Evolutionary conservation across 2,797 vertebrate species (phyloP).

Genomic region (Scyliorhinus canicula): DNA sequence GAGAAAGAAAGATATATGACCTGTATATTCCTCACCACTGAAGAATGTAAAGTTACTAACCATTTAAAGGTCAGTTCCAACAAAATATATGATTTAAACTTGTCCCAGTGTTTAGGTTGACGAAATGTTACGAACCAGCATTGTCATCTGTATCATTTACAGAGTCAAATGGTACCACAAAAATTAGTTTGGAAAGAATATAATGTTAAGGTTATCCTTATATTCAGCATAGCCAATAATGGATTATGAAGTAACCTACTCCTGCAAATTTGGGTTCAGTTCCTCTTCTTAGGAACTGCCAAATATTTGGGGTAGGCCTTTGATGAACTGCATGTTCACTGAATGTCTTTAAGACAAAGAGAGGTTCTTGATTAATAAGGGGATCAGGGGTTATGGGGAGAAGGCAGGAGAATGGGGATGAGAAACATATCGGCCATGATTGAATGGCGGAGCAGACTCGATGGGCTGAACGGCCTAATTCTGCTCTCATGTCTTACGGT

Average conservation of each 20-base stretch:
- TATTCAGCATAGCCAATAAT: not conserved
- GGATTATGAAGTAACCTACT: conserved; percentile 6
- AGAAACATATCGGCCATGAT: too few species aligned
- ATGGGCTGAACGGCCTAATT: too few species aligned
- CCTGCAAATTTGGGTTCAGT: not conserved
- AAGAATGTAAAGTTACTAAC: not conserved
- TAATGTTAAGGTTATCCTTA: not conserved
- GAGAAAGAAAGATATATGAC: too few species aligned
- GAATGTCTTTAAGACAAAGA: too few species aligned
- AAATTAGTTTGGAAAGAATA: not conserved
- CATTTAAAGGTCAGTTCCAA: not conserved
- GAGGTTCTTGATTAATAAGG: too few species aligned
- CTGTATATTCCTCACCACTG: not conserved
- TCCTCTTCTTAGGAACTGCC: not conserved
- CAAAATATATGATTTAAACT: not conserved
- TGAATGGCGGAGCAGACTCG: too few species aligned
- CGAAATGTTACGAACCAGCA: not conserved
- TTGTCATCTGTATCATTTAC: not conserved
- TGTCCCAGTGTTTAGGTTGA: not conserved
- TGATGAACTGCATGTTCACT: not conserved
- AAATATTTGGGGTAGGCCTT: not conserved
- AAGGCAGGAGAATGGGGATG: too few species aligned
- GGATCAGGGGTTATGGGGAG: too few species aligned
- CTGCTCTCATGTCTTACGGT: too few species aligned
- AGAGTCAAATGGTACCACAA: not conserved